phyloP scores from a whole-genome alignment of 2,113 vertebrate species.

The Scartelaos histophorus region DNA sequence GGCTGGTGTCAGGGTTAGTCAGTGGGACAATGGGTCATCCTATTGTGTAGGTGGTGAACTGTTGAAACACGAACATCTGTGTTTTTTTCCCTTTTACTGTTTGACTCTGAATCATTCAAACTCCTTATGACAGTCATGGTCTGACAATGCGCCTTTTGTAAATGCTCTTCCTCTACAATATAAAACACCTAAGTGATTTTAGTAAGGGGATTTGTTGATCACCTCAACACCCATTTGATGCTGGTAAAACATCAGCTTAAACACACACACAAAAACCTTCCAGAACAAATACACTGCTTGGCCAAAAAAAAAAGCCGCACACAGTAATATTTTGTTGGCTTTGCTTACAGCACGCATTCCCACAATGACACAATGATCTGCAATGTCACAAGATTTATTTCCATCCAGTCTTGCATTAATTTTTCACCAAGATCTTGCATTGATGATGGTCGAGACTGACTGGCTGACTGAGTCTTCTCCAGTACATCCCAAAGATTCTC shows the following conservation, averaged over 20 bases:
- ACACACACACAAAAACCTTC: background rate
- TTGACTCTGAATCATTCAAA: slow-evolving; percentile 34
- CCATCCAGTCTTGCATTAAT: too few relatives aligned
- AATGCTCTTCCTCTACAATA: background rate
- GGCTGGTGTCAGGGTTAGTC: slow-evolving; percentile 58
- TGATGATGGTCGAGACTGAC: too few relatives aligned
- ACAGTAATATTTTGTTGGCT: too few relatives aligned
- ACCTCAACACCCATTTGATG: background rate
- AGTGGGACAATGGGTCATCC: slow-evolving; percentile 26
- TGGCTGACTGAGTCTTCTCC: too few relatives aligned
- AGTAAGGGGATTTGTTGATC: background rate
- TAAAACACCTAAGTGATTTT: background rate
- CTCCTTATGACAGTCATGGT: slow-evolving; percentile 12
- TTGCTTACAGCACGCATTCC: too few relatives aligned
- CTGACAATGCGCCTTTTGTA: slow-evolving; percentile 11
- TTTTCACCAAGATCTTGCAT: too few relatives aligned
- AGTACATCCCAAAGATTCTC: too few relatives aligned
- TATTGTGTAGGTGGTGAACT: slow-evolving; percentile 18
- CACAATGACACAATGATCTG: too few relatives aligned
- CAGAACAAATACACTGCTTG: background rate
- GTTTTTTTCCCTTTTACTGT: slow-evolving; percentile 5
- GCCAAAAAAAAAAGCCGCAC: too few relatives aligned
- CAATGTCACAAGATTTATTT: too few relatives aligned
- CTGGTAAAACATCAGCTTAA: background rate
- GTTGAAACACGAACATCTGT: slow-evolving; percentile 21